Base-by-base conservation (phyloP, 2,113 vertebrate genomes). In the Chitala chitala region DNA sequence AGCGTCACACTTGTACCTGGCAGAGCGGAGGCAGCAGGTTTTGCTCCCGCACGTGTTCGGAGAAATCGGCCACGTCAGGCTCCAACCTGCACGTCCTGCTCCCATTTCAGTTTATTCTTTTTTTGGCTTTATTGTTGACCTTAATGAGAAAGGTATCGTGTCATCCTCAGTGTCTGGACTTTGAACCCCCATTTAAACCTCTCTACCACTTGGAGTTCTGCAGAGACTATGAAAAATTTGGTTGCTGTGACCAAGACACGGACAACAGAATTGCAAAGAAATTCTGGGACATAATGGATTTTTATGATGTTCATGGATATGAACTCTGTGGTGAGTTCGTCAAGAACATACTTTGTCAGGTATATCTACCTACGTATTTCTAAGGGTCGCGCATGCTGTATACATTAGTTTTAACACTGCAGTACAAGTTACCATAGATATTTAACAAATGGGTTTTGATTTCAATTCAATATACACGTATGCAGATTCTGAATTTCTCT, bases 161-260 rank as follows among this genome's bases (percentile, higher is more conserved):
- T 33, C 93, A 95, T 70, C 93, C 92, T 22, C 92, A 95, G 80
- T 94, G 93, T 72, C 82, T 96, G 84, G 92, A 95, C 83, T 96
- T 89, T 0, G 78, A 90, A 61, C 92, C 82, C 0, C 92, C 93
- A 5, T 96, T 96, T 79, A 89, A 86, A 76, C 92, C 91, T 0
- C 36, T 63, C 1, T 80, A 76, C 71, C 91, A 89, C 69, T 82
- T 97, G 31, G 86, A 93, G 75, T 95, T 97, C 44, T 95, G 94
- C 75, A 86, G 82, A 4, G 82, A 90, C 78, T 94, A 92, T 64
- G 82, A 89, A 59, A 78, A 85, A 1, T 94, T 95, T 10, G 92
- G 93, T 78, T 95, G 94, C 82, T 95, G 93, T 46, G 92, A 94
- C 74, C 91, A 85, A 83, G 71, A 79, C 4, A 88, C 80, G 17